These are phyloP conservation scores for Trileptium ribeirensis DNA, from an alignment of 2,888 invertebrate genomes.

Conservation along the genomic window DNA sequence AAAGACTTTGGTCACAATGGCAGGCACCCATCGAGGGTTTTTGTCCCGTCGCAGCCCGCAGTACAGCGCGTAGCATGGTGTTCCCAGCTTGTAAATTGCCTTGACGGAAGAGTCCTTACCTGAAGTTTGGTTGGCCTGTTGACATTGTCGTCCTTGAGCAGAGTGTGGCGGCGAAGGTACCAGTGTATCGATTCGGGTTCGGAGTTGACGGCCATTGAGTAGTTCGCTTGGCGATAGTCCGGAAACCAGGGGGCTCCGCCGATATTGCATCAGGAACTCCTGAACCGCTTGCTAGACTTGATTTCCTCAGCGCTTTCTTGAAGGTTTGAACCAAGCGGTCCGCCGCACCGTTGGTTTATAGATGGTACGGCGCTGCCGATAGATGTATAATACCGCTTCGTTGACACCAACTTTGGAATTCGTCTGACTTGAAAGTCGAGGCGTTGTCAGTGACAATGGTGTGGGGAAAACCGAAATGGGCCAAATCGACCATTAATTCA, in stretches of 20 bases:
- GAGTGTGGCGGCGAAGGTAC: slow-evolving; percentile 15
- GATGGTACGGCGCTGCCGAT: slow-evolving; percentile 38
- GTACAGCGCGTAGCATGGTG: slow-evolving; percentile 1
- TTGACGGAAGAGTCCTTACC: not conserved
- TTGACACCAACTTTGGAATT: not conserved
- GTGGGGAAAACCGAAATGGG: slow-evolving; percentile 34
- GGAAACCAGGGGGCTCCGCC: not conserved
- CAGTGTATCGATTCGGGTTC: slow-evolving; percentile 1
- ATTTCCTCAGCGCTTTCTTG: slow-evolving; percentile 31
- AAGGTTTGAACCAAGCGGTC: slow-evolving; percentile 33
- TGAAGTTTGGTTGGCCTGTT: slow-evolving; percentile 18
- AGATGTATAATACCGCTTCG: not conserved
- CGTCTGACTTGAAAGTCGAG: slow-evolving; percentile 27
- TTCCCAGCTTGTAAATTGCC: not conserved
- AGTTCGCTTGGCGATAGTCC: slow-evolving; percentile 27
- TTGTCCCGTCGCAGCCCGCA: slow-evolving; percentile 18
- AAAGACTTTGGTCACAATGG: not conserved
- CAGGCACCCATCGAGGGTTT: slow-evolving; percentile 25
- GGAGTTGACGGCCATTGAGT: slow-evolving; percentile 15
- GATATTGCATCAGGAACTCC: slow-evolving; percentile 27
- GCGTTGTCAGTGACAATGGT: slow-evolving; percentile 38
- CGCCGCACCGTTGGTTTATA: slow-evolving; percentile 28
- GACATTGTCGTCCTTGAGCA: slow-evolving; percentile 22
- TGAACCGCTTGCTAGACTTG: slow-evolving; percentile 27
- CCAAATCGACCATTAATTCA: slow-evolving; percentile 33